phyloP scores from a whole-genome alignment of 1,140 invertebrate species.

The Heliconius melpomene region DNA sequence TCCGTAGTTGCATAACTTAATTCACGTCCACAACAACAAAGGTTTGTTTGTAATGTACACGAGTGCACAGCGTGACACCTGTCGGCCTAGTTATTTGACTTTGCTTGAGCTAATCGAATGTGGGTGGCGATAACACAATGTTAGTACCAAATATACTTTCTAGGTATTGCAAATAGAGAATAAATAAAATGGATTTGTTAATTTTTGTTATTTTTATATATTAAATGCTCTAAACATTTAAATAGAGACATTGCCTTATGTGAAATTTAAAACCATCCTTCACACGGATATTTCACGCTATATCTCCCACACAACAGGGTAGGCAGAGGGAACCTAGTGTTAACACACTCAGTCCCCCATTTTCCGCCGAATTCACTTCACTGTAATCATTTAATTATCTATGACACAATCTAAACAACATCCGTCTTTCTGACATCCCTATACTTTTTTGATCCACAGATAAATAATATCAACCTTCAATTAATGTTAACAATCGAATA shows the following conservation, averaged over 20 bases:
- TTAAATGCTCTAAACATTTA: background rate
- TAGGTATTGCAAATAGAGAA: background rate
- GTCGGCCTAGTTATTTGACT: slow-evolving; percentile 13
- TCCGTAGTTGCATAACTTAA: slow-evolving; percentile 1
- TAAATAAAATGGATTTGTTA: background rate
- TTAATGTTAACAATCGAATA: slow-evolving; percentile 16
- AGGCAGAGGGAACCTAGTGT: too few relatives aligned
- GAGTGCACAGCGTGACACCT: background rate
- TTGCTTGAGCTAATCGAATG: slow-evolving; percentile 6
- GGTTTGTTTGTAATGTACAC: background rate
- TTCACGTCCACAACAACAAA: slow-evolving; percentile 16
- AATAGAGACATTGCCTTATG: background rate
- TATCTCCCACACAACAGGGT: too few relatives aligned
- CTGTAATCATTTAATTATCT: too few relatives aligned
- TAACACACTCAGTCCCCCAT: too few relatives aligned
- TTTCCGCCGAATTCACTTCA: too few relatives aligned
- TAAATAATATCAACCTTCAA: slow-evolving; percentile 1
- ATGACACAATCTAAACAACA: background rate
- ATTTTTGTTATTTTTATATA: too few relatives aligned
- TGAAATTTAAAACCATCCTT: background rate
- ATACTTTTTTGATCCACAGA: background rate
- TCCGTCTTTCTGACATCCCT: background rate
- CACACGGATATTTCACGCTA: too few relatives aligned
- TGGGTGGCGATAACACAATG: slow-evolving; percentile 2
- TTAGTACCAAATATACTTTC: background rate